Base-by-base conservation (phyloP, 2,113 vertebrate genomes). In the Dipodomys stephensi region DNA sequence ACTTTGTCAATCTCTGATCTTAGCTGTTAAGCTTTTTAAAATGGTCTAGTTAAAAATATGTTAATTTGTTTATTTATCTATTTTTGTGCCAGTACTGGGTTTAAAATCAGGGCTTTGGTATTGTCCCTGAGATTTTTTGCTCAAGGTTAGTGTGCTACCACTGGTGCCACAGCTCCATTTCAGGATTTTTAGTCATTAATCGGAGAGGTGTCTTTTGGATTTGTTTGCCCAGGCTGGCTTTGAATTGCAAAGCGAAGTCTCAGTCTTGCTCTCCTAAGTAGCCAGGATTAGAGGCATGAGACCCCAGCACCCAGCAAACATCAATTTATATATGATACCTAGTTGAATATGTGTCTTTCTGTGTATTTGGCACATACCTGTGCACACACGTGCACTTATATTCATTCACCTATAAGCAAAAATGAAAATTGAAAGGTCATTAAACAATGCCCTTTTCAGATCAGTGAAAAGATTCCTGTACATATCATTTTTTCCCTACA, bases 401-500 rank as follows among this genome's bases (percentile, higher is more conserved):
- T 62, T 27, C 35, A 76, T 32, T 71, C 8, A 74, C 27, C n/a
- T 18, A 57, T 25, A 76, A 2, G 72, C 68, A 86, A 88, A 49
- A 81, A 74, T 68, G 69, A 94, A 76, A 62, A 62, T 2, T 65
- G 39, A 35, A 2, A 71, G 44, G 88, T 84, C 69, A n/a, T 77
- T 39, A 76, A 49, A 49, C 49, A 49, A 49, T 49, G 23, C 39
- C 30, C n/a, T 64, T 91, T 90, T 80, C 7, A 77, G 49, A 76
- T 94, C 30, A 72, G 79, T 79, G 44, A 49, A 86, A 86, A 53
- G 76, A 82, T 81, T 91, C 20, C 20, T 44, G 64, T 83, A 53
- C 82, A 28, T 83, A 44, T 91, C 53, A 69, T 93, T 93, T 93
- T 87, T 32, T 78, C 39, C 89, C 49, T 92, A 32, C 6, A 69